phyloP scores from a whole-genome alignment of 2,888 invertebrate genomes.

The Anticlea derivata region DNA sequence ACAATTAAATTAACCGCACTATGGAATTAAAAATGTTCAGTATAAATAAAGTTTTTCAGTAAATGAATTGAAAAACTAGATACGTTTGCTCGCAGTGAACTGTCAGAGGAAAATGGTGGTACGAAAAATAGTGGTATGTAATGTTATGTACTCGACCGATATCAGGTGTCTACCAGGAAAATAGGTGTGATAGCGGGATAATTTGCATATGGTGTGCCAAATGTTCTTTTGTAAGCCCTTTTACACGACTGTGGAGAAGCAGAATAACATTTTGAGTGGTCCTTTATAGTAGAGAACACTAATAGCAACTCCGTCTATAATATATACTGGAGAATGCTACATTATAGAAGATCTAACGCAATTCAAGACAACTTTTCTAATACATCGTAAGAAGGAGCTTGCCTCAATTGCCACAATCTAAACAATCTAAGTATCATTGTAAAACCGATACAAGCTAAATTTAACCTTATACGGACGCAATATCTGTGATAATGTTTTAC shows the following conservation, averaged over 20 bases:
- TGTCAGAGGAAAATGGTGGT: constrained; percentile 76
- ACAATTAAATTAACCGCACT: background rate
- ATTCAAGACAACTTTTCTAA: constrained; percentile 42
- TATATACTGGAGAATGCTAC: too few species aligned
- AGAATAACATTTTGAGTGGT: background rate
- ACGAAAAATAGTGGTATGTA: constrained; percentile 50
- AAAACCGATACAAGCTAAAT: constrained; percentile 31
- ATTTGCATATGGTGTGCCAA: constrained; percentile 46
- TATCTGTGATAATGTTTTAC: constrained; percentile 34
- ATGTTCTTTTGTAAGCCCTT: constrained; percentile 6
- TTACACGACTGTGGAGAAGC: too few species aligned
- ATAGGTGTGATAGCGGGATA: constrained; percentile 65
- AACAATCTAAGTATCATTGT: constrained; percentile 44
- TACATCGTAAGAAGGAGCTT: constrained; percentile 50
- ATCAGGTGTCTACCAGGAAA: constrained; percentile 67
- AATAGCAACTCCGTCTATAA: too few species aligned
- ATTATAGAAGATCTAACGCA: constrained; percentile 16
- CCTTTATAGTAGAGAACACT: too few species aligned
- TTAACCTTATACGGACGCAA: constrained; percentile 16
- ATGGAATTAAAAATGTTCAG: constrained; percentile 9
- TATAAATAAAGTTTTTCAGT: constrained; percentile 26
- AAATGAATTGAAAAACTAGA: constrained; percentile 43
- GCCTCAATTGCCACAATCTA: constrained; percentile 56
- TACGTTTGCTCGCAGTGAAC: constrained; percentile 68
- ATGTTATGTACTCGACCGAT: constrained; percentile 56